Evolutionary conservation across 2,888 invertebrate genomes (phyloP).

Genomic region (Rhamnusium bicolor): DNA sequence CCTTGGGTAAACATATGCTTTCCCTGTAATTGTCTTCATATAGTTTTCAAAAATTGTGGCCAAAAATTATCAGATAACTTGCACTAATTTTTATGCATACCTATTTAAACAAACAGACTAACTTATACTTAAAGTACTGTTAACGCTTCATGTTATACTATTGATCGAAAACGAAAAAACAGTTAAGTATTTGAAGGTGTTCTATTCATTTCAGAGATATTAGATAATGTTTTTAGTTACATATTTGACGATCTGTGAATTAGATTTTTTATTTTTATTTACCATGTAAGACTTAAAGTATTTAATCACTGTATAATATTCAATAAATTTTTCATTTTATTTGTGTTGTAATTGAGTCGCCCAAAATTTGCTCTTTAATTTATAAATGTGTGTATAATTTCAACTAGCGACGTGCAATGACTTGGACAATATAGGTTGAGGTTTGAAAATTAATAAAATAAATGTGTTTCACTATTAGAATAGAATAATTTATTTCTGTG

Average conservation of each 20-base stretch:
- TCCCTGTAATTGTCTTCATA: not conserved
- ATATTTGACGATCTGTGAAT: constrained; percentile 59
- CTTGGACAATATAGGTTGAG: too few relatives aligned
- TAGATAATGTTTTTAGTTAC: constrained; percentile 7
- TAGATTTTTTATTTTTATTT: constrained; percentile 42
- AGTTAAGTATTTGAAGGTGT: not conserved
- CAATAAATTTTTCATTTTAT: constrained; percentile 49
- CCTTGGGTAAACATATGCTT: not conserved
- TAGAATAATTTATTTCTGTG: too few relatives aligned
- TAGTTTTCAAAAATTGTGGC: not conserved
- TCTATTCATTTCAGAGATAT: not conserved
- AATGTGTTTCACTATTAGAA: too few relatives aligned
- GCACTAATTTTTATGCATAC: not conserved
- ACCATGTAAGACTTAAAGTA: constrained; percentile 37
- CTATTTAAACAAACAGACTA: not conserved
- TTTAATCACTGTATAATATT: constrained; percentile 43
- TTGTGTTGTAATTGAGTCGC: not conserved
- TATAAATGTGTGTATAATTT: too few relatives aligned
- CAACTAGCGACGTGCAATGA: too few relatives aligned
- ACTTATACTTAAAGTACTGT: not conserved
- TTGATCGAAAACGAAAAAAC: not conserved
- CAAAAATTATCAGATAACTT: not conserved
- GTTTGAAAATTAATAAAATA: too few relatives aligned
- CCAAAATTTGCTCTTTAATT: too few relatives aligned
- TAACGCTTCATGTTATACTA: not conserved